Conservation (phyloP, 2,113 vertebrate genomes). For the Phylloscopus whistleri region DNA sequence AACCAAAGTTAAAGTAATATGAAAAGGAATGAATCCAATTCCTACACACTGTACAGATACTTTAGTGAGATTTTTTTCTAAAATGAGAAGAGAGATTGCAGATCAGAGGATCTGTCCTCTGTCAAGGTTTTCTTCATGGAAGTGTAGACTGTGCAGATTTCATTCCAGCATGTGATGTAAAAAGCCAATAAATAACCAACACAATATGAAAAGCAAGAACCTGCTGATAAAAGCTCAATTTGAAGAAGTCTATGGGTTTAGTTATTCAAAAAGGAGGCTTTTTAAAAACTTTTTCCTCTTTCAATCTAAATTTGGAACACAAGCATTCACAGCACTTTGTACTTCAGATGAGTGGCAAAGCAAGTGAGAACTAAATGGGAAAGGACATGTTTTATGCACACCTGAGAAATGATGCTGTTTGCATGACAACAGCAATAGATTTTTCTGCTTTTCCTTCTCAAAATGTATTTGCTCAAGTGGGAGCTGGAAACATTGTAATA, state of each 20-base stretch:
- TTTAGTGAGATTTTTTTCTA: not conserved
- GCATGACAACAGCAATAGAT: not conserved
- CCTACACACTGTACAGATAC: not conserved
- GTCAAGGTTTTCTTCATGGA: not conserved
- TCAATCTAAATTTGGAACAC: not conserved
- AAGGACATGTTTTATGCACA: not conserved
- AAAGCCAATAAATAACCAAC: not conserved
- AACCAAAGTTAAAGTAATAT: not conserved
- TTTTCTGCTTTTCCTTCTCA: not conserved
- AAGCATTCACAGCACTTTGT: fast-evolving
- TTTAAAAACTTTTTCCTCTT: not conserved
- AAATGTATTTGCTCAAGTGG: not conserved
- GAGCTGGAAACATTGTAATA: not conserved
- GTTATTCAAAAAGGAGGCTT: not conserved
- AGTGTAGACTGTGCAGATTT: not conserved
- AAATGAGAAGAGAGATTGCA: not conserved
- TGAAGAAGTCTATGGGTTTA: not conserved
- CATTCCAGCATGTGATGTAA: not conserved
- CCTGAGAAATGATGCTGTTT: not conserved
- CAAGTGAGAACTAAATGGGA: not conserved
- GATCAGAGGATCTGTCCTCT: not conserved
- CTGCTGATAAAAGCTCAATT: not conserved
- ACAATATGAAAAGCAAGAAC: not conserved
- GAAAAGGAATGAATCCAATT: not conserved
- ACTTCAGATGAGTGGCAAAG: not conserved